Evolutionary conservation across 2,113 vertebrate genomes (phyloP).

Genomic region (Halcyon malimbica): DNA sequence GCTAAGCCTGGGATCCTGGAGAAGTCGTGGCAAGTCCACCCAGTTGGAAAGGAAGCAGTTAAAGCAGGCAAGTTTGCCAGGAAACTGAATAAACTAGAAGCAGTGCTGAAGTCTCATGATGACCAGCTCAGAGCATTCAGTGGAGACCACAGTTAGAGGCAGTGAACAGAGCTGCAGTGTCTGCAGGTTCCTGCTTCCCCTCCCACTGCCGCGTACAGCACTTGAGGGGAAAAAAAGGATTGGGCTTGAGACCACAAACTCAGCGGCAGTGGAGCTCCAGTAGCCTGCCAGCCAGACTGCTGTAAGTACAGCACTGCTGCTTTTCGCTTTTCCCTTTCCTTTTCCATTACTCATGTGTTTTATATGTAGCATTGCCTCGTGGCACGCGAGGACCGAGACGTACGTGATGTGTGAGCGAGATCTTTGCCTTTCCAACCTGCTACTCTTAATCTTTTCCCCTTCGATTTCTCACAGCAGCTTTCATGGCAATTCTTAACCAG

Average conservation of each 20-base stretch:
- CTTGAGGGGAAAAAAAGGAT: neutral
- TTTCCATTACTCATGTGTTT: neutral
- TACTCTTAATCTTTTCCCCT: neutral
- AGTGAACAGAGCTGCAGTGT: conserved; percentile 18
- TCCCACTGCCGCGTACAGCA: conserved; percentile 8
- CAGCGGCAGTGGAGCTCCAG: neutral
- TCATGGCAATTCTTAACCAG: neutral
- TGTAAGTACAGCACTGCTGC: conserved; percentile 32
- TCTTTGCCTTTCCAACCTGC: neutral
- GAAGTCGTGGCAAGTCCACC: neutral
- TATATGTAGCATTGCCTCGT: neutral
- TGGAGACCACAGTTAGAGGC: neutral
- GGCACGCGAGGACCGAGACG: neutral
- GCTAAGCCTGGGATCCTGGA: neutral
- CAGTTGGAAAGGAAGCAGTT: conserved; percentile 38
- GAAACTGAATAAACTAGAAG: conserved; percentile 52
- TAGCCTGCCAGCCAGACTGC: neutral
- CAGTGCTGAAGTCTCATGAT: neutral
- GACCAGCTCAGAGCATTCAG: neutral
- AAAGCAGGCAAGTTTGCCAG: conserved; percentile 24
- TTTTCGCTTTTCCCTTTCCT: neutral
- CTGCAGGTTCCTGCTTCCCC: conserved; percentile 6
- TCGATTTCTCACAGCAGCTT: neutral
- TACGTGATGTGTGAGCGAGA: neutral
- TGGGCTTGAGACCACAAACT: neutral